Evolutionary conservation across 2,888 invertebrate genomes (phyloP).

Genomic region (Cheilosia pagana): DNA sequence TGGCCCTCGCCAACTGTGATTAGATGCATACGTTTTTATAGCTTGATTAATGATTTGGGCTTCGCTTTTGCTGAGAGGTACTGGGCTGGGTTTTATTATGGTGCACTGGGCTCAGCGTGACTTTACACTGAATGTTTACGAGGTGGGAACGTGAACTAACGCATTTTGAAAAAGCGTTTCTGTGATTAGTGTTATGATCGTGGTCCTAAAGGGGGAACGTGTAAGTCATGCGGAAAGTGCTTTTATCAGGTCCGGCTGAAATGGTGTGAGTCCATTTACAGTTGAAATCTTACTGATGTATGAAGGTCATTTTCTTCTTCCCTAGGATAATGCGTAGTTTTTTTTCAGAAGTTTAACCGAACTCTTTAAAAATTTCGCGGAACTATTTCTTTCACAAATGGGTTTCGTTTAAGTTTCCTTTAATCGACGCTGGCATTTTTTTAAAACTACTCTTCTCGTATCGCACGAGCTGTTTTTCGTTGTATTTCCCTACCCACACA

Average conservation of each 20-base stretch:
- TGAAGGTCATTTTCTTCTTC: no score
- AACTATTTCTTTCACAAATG: no score
- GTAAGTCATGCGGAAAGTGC: not conserved
- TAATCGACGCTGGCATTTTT: no score
- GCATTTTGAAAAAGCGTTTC: conserved; percentile 16
- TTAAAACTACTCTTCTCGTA: no score
- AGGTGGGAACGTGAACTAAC: conserved; percentile 39
- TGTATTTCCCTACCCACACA: no score
- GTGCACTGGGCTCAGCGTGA: conserved; percentile 47
- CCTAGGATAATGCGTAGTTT: no score
- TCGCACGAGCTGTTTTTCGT: no score
- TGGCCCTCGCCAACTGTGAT: not conserved
- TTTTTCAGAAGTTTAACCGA: no score
- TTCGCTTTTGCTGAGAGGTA: conserved; percentile 22
- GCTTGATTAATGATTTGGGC: conserved; percentile 56
- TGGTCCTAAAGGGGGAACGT: not conserved
- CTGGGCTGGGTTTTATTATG: conserved; percentile 9
- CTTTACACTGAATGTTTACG: conserved; percentile 62
- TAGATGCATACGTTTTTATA: conserved; percentile 32
- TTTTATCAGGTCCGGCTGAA: not conserved
- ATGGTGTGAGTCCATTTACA: no score
- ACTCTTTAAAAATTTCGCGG: no score
- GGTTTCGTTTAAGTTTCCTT: no score
- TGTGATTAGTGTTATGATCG: conserved; percentile 32
- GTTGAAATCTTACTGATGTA: no score